Conservation (phyloP, 2,113 vertebrate genomes). For the Proteles cristata region DNA sequence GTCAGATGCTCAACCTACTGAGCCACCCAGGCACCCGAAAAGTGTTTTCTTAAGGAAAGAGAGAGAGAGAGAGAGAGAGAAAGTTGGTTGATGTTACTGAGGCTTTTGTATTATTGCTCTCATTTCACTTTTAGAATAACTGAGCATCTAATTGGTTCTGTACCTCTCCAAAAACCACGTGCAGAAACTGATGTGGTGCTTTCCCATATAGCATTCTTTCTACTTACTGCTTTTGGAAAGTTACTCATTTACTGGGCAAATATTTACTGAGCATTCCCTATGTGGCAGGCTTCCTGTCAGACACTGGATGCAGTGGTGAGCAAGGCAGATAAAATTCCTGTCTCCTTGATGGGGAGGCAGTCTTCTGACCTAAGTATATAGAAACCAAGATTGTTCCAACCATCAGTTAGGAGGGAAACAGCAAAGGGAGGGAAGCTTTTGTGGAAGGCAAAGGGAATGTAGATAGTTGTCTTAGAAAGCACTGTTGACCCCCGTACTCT, state of each 20-base stretch:
- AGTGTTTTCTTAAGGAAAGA: neutral
- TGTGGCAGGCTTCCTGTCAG: neutral
- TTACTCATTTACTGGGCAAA: conserved; percentile 53
- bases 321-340: neutral
- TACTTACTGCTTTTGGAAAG: conserved; percentile 8
- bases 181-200: neutral
- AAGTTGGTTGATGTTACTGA: neutral
- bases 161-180: neutral
- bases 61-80: neutral
- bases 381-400: neutral
- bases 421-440: neutral
- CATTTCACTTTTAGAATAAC: neutral
- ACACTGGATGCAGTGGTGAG: neutral
- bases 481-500: neutral
- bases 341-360: neutral
- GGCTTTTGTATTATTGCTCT: neutral
- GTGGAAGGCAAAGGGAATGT: neutral
- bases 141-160: neutral
- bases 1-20: no score
- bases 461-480: neutral
- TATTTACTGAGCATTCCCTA: conserved; percentile 1
- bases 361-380: neutral
- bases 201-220: neutral
- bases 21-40: neutral
- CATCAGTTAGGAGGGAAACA: neutral